Evolutionary conservation across 2,797 vertebrate genomes (phyloP), one percentile per base, ranked within the genome.

Genomic region (Lophius americanus): DNA sequence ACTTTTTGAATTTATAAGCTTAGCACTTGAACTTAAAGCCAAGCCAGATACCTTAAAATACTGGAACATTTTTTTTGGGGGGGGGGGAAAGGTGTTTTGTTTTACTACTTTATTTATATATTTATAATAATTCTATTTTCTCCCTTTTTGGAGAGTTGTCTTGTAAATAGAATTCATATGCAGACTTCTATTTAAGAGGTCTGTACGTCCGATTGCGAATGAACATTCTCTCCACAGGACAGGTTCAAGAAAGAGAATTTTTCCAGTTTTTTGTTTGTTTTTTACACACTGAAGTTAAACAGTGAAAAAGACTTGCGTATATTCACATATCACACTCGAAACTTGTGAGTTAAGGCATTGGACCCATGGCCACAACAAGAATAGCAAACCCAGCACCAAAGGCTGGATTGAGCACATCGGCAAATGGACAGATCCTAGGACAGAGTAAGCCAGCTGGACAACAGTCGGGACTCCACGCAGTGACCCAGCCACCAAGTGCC

Each of bases 61-160:
- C 23, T 23, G 23, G 23, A 23, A 23, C 23, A 23, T 23, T 23
- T 23, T 23, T 23, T 23, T 1, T 23, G 1, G 23, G 23, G 23
- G 23, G 23, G 23, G 23, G 23, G 23, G 23, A 2, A 23, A 23
- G 2, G 23, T 23, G 23, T 77, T 84, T 85, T 83, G 78, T 83
- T 74, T 73, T 72, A 49, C 77, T 76, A 65, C 82, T 82, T 85
- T 81, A 86, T 84, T 78, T 91, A 93, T 93, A 92, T 93, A 93
- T 93, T 92, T 77, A 89, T 85, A 84, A 91, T 81, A 91, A 92
- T 92, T 70, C 81, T 84, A 79, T 88, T 92, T 92, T 92, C 90
- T 92, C 23, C 84, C 78, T 91, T 91, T 92, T 86, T 76, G 92
- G 92, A 93, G 93, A 92, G 88, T 85, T 82, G 73, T 85, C 83